Percentiles rank a stretch among this genome's conserved stretches.
Evolutionary conservation across 2,113 vertebrate genomes (phyloP).

Genomic region (Eira barbara): DNA sequence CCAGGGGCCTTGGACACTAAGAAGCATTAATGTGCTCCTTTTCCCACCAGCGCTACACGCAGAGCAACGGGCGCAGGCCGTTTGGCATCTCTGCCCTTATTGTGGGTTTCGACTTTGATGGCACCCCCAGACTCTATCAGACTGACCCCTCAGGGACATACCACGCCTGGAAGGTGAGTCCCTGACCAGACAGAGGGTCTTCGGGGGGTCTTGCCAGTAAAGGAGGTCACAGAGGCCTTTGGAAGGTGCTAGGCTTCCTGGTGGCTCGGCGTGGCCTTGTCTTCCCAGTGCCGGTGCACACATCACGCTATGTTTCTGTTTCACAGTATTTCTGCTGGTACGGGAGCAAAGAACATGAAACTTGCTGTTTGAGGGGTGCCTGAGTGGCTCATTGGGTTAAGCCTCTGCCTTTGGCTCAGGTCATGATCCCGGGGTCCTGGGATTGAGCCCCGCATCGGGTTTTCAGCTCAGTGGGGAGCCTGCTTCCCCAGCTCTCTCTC

Average conservation of each 20-base stretch:
- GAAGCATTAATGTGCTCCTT: not conserved
- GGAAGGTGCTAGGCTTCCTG: not conserved
- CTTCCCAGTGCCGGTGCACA: fast-evolving
- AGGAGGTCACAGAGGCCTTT: not conserved
- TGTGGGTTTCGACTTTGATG: slow-evolving; percentile 91
- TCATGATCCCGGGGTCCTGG: too few relatives aligned
- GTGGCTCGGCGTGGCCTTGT: not conserved
- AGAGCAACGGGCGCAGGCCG: slow-evolving; percentile 91
- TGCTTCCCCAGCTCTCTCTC: too few relatives aligned
- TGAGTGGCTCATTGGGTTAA: too few relatives aligned
- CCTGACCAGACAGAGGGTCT: not conserved
- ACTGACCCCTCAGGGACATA: slow-evolving; percentile 92
- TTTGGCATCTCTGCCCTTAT: slow-evolving; percentile 92
- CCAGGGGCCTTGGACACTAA: fast-evolving
- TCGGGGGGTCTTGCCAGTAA: not conserved
- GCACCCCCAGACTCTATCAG: slow-evolving; percentile 90
- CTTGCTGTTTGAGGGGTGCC: too few relatives aligned
- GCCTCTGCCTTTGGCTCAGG: too few relatives aligned
- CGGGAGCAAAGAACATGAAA: too few relatives aligned
- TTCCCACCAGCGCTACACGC: slow-evolving; percentile 87
- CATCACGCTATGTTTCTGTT: fast-evolving
- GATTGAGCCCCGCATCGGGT: too few relatives aligned
- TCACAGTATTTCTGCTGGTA: fast-evolving
- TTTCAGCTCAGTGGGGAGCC: too few relatives aligned
- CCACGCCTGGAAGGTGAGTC: slow-evolving; percentile 92